Base-by-base conservation (phyloP, 2,113 vertebrate genomes). In the Pluvialis apricaria region DNA sequence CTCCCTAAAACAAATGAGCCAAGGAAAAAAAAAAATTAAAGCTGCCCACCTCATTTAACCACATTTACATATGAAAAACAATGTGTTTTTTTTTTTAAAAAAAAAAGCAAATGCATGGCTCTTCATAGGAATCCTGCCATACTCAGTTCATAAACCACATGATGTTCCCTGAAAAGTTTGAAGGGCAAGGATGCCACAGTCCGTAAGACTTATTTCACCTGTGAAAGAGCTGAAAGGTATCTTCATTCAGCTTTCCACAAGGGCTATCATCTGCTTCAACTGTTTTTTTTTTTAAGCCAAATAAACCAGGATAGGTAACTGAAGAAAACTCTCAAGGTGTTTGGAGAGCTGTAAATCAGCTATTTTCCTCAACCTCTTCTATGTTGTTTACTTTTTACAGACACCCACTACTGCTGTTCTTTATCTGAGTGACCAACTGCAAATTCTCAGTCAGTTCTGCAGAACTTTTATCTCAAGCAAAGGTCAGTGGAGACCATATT, bases 91-190 rank as follows among this genome's bases (percentile, higher is more conserved):
- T n/a, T n/a, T n/a, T n/a, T n/a, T n/a, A 70, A 61, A 69, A 57
- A 86, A 73, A 12, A 22, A 64, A 47, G 8, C 9, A 82, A 79
- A 66, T 0, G 0, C 1, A 1, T 45, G 25, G 16, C 12, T 90
- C 6, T 71, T 82, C 24, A 17, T 1, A 76, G 14, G 32, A 88
- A 85, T 72, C 21, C 42, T 87, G 14, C 13, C 20, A 64, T 10
- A n/a, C 6, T 82, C 38, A 6, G 15, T 32, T 79, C 19, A 68
- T 42, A 72, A 84, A 54, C 9, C 29, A 82, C 9, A 57, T 5
- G 0, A 45, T 8, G 9, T 14, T 58, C 19, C 42, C 25, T 16
- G 12, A 25, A 78, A 84, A 0, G 17, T 55, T 0, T 84, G 32
- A 86, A 83, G 5, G 38, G 5, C 25, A 82, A 66, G 9, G 57